phyloP scores from a whole-genome alignment of 2,113 vertebrate genomes.

The Ellobius talpinus region DNA sequence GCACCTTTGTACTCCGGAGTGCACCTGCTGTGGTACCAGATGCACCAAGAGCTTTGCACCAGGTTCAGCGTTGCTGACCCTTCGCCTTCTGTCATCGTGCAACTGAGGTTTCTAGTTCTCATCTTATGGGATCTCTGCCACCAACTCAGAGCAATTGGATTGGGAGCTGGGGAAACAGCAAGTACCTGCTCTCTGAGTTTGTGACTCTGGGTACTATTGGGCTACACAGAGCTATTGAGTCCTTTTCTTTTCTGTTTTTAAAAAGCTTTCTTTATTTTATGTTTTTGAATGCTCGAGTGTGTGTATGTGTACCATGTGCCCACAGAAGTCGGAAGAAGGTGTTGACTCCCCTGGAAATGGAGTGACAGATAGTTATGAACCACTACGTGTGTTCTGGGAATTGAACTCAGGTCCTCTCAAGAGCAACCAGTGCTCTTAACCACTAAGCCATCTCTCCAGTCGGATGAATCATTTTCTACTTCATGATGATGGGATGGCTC shows the following conservation, averaged over 20 bases:
- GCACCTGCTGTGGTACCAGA: background rate
- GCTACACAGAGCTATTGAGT: slow-evolving; percentile 28
- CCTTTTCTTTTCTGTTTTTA: background rate
- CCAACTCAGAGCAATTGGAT: slow-evolving; percentile 15
- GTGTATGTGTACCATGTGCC: background rate
- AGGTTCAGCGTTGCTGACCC: slow-evolving; percentile 67
- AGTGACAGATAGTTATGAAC: too few species aligned
- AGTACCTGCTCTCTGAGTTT: background rate
- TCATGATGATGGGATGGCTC: background rate
- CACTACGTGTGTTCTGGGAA: background rate
- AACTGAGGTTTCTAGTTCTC: slow-evolving; percentile 34
- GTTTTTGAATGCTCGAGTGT: background rate
- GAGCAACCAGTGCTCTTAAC: background rate
- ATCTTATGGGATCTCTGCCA: slow-evolving; percentile 39
- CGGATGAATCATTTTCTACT: background rate
- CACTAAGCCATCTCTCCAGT: background rate
- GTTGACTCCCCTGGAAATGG: background rate
- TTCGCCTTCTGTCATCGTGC: slow-evolving; percentile 52
- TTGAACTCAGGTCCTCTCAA: background rate
- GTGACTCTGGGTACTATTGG: slow-evolving; percentile 31
- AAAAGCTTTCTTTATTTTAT: background rate
- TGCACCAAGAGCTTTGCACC: background rate
- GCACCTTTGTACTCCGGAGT: fast-evolving
- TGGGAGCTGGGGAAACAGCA: slow-evolving; percentile 33
- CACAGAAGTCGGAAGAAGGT: background rate